A percentile compares a stretch with the other conserved stretches of the same genome.
Conservation (phyloP, 2,888 invertebrate species). For the Hydrotaea diabolus region DNA sequence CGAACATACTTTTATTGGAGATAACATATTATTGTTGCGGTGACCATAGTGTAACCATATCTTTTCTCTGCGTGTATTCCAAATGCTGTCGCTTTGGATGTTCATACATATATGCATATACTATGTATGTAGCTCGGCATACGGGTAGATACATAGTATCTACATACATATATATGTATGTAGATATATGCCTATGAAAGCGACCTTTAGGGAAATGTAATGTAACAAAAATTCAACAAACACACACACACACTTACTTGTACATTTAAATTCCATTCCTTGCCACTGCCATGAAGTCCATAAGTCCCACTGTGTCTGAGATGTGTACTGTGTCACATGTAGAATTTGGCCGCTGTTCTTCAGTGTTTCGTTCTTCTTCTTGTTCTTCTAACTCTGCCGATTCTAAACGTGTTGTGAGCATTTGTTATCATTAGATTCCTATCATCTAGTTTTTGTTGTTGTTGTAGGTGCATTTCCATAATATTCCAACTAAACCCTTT, state of each 20-base stretch:
- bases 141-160: too few relatives aligned
- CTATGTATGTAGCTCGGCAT: too few relatives aligned
- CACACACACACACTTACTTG: too few relatives aligned
- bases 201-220: slow-evolving; percentile 41
- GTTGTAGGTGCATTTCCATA: not conserved
- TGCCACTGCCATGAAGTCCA: not conserved
- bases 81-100: too few relatives aligned
- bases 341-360: slow-evolving; percentile 25
- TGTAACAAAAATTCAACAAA: not conserved
- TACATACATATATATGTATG: too few relatives aligned
- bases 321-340: slow-evolving; percentile 46
- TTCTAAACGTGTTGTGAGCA: slow-evolving; percentile 15
- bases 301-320: not conserved
- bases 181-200: not conserved
- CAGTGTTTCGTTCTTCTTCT: not conserved
- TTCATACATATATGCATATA: too few relatives aligned
- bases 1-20: too few relatives aligned
- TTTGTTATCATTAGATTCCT: slow-evolving; percentile 54
- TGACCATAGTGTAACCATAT: too few relatives aligned
- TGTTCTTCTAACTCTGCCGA: not conserved
- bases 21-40: too few relatives aligned
- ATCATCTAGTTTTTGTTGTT: slow-evolving; percentile 40
- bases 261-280: too few relatives aligned
- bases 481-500: slow-evolving; percentile 43
- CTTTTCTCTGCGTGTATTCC: too few relatives aligned